phyloP scores from a whole-genome alignment of 2,797 vertebrate species.

The Rhinatrema bivittatum region DNA sequence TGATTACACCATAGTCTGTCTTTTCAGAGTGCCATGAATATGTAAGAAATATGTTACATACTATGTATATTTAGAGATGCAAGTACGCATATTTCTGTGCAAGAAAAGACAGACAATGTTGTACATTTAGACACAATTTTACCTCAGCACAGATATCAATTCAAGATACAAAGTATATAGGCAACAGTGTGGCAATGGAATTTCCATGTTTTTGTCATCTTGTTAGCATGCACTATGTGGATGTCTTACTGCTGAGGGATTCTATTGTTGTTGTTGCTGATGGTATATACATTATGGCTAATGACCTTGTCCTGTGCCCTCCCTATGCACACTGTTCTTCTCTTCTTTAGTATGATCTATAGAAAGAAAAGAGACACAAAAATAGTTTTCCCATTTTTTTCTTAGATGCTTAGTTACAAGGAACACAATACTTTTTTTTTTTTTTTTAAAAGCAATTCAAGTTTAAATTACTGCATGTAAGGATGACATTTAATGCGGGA shows the following conservation, averaged over 20 bases:
- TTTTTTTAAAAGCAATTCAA: not conserved
- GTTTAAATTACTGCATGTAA: too few species aligned
- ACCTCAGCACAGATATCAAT: conserved; percentile 64
- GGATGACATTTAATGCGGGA: too few species aligned
- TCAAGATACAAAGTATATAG: conserved; percentile 64
- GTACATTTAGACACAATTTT: conserved; percentile 58
- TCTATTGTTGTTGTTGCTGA: conserved; percentile 50
- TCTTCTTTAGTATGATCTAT: conserved; percentile 61
- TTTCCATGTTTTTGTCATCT: conserved; percentile 50
- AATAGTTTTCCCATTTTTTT: not conserved
- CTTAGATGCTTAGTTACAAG: too few species aligned
- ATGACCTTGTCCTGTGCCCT: conserved; percentile 62
- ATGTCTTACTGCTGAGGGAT: conserved; percentile 62
- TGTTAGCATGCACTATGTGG: conserved; percentile 78
- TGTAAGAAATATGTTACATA: conserved; percentile 38
- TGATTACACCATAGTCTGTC: conserved; percentile 61
- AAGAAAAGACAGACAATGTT: conserved; percentile 58
- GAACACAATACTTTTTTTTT: accelerated
- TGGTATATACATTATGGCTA: conserved; percentile 76
- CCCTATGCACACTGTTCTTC: conserved; percentile 64
- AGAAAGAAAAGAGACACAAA: conserved; percentile 18
- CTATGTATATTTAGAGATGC: conserved; percentile 25
- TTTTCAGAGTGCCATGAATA: conserved; percentile 52
- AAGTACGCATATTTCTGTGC: conserved; percentile 46
- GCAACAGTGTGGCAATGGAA: conserved; percentile 65